These are phyloP conservation scores for Trachythela sp. DNA, from an alignment of 64 coral and sea anemone species.

Conservation along the genomic window DNA sequence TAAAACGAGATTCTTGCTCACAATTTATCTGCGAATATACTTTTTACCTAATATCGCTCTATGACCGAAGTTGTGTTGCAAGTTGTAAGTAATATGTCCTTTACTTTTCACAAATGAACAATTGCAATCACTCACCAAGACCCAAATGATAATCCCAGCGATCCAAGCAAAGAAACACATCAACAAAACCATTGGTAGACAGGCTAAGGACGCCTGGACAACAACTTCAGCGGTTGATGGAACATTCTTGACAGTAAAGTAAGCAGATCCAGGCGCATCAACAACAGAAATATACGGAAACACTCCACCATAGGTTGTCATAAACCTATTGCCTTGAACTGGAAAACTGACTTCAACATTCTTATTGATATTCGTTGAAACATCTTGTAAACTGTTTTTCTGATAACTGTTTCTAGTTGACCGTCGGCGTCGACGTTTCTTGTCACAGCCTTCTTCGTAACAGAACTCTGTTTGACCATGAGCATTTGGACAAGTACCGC, in stretches of 20 bases:
- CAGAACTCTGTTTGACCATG: neutral
- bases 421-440: neutral
- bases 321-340: neutral
- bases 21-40: too few relatives aligned
- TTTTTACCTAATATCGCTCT: too few relatives aligned
- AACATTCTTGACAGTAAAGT: neutral
- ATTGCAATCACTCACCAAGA: neutral
- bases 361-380: neutral
- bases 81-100: too few relatives aligned
- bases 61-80: too few relatives aligned
- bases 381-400: neutral
- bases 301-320: neutral
- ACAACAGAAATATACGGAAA: neutral
- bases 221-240: neutral
- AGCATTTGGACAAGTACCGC: neutral
- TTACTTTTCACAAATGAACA: too few relatives aligned
- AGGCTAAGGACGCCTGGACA: neutral
- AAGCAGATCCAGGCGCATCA: neutral
- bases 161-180: neutral
- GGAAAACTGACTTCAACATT: neutral
- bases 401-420: neutral
- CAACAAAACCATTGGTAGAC: neutral
- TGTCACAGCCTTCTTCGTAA: neutral
- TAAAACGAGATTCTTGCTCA: too few relatives aligned
- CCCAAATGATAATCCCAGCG: neutral